Percentiles rank a stretch among this genome's conserved stretches.
phyloP scores from a whole-genome alignment of 2,113 vertebrate species.

The Origma solitaria region DNA sequence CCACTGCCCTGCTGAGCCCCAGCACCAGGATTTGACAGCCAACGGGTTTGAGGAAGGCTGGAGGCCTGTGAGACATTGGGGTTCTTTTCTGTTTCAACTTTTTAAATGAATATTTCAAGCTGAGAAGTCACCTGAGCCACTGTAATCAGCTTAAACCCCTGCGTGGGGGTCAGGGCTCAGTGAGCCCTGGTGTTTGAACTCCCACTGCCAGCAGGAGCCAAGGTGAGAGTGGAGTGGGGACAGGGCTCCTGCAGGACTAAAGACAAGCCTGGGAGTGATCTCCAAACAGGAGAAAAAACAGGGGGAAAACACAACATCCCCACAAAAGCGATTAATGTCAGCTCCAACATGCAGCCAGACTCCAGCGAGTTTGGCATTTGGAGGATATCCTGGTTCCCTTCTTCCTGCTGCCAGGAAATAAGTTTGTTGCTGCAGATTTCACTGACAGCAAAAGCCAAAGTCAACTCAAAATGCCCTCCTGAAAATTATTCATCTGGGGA shows the following conservation, averaged over 20 bases:
- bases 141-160: background rate
- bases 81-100: background rate
- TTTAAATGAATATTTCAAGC: background rate
- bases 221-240: background rate
- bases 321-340: conserved; percentile 39
- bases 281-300: background rate
- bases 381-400: conserved; percentile 64
- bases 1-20: background rate
- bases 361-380: background rate
- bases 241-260: background rate
- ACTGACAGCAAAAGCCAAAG: conserved; percentile 15
- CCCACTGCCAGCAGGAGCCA: background rate
- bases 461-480: background rate
- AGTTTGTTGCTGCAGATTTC: conserved; percentile 56
- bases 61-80: background rate
- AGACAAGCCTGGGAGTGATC: background rate
- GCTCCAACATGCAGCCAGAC: background rate
- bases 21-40: background rate
- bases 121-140: background rate
- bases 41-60: background rate
- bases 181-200: background rate
- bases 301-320: background rate
- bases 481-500: background rate
- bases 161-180: background rate
- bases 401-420: conserved; percentile 19